phyloP scores from a whole-genome alignment of 2,888 invertebrate species.

The Palloptera scutellata region DNA sequence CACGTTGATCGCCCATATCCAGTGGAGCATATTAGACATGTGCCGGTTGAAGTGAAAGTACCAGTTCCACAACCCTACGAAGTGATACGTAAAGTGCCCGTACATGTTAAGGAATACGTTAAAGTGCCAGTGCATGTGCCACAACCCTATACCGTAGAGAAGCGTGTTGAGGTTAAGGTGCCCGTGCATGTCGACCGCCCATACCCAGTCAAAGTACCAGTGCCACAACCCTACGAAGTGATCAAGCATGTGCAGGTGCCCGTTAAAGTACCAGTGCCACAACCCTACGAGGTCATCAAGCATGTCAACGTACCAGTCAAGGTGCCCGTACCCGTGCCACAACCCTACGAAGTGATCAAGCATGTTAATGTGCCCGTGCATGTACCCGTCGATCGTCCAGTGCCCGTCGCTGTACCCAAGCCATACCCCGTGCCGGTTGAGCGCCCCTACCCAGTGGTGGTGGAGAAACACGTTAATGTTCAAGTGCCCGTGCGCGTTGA shows the following conservation, averaged over 20 bases:
- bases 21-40: conserved; percentile 71
- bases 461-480: conserved; percentile 70
- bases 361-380: conserved; percentile 71
- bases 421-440: conserved; percentile 56
- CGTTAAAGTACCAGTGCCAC: conserved; percentile 71
- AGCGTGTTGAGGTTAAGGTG: conserved; percentile 70
- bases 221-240: conserved; percentile 73
- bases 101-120: conserved; percentile 73
- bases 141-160: conserved; percentile 67
- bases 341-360: conserved; percentile 68
- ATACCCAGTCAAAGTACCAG: conserved; percentile 73
- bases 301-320: conserved; percentile 68
- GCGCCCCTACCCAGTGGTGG: conserved; percentile 63
- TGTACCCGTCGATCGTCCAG: conserved; percentile 74
- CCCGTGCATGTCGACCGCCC: conserved; percentile 72
- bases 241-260: conserved; percentile 70
- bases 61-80: conserved; percentile 76
- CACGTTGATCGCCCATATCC: conserved; percentile 78
- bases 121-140: conserved; percentile 72
- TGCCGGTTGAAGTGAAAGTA: conserved; percentile 72
- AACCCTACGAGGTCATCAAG: conserved; percentile 68
- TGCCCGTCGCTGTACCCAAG: conserved; percentile 70
- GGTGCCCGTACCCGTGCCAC: conserved; percentile 70
- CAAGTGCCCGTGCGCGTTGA: conserved; percentile 75
- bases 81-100: conserved; percentile 74